phyloP scores from a whole-genome alignment of 2,113 vertebrate genomes.

The Rhadina sibilatrix region DNA sequence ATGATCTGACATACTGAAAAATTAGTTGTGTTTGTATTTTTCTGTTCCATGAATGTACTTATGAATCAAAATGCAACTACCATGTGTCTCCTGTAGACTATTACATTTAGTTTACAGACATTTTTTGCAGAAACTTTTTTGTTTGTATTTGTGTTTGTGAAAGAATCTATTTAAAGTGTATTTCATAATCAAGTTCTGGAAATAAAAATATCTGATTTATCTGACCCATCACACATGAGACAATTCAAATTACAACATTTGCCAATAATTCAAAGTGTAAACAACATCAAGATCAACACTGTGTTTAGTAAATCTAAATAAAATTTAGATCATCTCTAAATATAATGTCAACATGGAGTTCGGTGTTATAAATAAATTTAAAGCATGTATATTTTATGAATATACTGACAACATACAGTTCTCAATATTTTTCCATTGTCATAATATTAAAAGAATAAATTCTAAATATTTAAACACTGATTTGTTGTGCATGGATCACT shows the following conservation, averaged over 20 bases:
- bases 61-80: not conserved
- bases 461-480: not conserved
- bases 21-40: not conserved
- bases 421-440: not conserved
- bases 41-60: not conserved
- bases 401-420: not conserved
- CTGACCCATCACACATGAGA: not conserved
- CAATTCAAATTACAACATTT: not conserved
- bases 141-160: not conserved
- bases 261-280: not conserved
- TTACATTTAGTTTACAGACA: not conserved
- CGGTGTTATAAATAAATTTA: not conserved
- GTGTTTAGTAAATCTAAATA: not conserved
- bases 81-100: not conserved
- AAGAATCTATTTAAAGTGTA: not conserved
- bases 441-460: not conserved
- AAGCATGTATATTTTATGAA: not conserved
- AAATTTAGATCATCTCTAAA: not conserved
- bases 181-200: not conserved
- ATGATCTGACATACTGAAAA: fast-evolving
- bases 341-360: not conserved
- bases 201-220: not conserved
- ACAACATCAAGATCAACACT: not conserved
- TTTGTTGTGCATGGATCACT: not conserved
- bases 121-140: not conserved